phyloP scores from a whole-genome alignment of 2,797 vertebrate species.

The Podargus strigoides region DNA sequence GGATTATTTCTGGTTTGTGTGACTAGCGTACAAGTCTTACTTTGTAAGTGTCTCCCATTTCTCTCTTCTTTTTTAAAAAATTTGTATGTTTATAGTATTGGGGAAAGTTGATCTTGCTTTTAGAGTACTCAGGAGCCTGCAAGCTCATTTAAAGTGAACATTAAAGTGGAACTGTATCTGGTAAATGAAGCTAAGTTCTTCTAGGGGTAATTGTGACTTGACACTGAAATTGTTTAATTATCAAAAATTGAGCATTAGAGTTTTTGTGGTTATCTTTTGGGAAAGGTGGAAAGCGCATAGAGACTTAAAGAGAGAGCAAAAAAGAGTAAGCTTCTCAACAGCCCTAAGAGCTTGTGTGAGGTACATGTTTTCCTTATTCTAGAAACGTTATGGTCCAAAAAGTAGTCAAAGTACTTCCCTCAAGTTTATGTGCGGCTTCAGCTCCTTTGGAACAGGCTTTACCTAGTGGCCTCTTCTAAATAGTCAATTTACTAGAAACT shows the following conservation, averaged over 20 bases:
- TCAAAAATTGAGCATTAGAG: neutral
- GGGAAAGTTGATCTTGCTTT: neutral
- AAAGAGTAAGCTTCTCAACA: neutral
- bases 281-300: neutral
- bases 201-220: neutral
- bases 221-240: neutral
- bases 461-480: neutral
- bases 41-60: neutral
- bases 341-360: neutral
- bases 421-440: neutral
- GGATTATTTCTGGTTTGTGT: slow-evolving; percentile 39
- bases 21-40: neutral
- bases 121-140: neutral
- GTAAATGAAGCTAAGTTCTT: neutral
- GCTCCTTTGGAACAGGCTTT: neutral
- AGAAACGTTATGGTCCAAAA: neutral
- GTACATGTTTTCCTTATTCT: neutral
- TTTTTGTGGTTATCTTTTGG: neutral
- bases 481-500: neutral
- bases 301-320: neutral
- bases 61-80: neutral
- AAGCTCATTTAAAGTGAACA: neutral
- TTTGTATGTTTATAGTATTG: neutral
- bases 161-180: neutral
- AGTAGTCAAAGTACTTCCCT: neutral